Evolutionary conservation across 2,888 invertebrate genomes (phyloP), one percentile per base, ranked within the genome.

Genomic region (Rugalucina vietnamica): DNA sequence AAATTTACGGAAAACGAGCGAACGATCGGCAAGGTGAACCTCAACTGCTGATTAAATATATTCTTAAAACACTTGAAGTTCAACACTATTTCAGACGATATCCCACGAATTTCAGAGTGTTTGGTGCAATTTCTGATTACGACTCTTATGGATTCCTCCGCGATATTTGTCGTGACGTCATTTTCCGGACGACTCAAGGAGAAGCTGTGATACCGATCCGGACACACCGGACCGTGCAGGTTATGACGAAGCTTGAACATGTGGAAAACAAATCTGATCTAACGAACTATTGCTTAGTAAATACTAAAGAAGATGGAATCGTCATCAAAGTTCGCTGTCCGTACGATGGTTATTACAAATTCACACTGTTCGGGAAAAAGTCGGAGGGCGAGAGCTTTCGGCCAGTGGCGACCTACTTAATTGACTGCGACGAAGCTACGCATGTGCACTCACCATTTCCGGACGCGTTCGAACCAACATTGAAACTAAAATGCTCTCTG

Each of bases 391-490:
- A 84, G 12, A 85, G 81, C 49, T 83, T 77, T 69, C 65, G 87
- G 60, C 87, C 87, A 18, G 87, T 87, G n/a, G 87, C 85, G n/a
- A 84, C 83, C 24, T 85, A 83, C 77, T 69, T 87, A 0, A 77
- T 87, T 32, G 87, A 87, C 76, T 87, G 87, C 39, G 73, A 75
- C 37, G 81, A 87, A 37, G 74, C 80, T 21, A 82, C 84, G 50
- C 85, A 85, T 70, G 87, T 87, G 74, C 87, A 84, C 57, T 85
- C 83, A 12, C 83, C 85, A 75, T 88, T 88, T 79, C 88, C 88
- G 69, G 82, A 81, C 29, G 85, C 86, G 29, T 87, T 86, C 43
- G 84, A 85, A n/a, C 85, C 85, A 1, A 83, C 88, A 14, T 69
- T 86, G 57, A 80, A 80, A 10, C 54, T 85, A 21, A 79, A 86